Evolutionary conservation across 2,113 vertebrate species (phyloP).

Genomic region (Paradisaea rubra): DNA sequence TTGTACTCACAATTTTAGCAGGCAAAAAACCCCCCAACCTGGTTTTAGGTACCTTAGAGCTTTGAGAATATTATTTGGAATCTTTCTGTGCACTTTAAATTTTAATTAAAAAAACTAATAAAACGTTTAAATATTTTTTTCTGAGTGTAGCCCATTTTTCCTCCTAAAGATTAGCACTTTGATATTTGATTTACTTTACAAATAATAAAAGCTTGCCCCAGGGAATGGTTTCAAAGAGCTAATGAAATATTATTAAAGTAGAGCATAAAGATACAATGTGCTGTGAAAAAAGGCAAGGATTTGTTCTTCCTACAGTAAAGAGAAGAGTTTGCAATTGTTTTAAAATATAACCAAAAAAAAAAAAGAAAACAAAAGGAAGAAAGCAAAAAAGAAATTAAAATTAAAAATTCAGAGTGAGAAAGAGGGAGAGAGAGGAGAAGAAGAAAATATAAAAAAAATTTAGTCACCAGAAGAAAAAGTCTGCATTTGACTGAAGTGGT

Average conservation of each 20-base stretch:
- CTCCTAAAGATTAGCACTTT: constrained; percentile 1
- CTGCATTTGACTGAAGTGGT: background rate
- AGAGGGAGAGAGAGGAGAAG: background rate
- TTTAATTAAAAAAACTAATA: constrained; percentile 44
- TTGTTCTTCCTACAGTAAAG: background rate
- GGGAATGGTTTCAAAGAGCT: constrained; percentile 30
- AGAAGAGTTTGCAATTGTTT: background rate
- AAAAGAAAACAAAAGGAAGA: background rate
- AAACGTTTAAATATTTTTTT: constrained; percentile 37
- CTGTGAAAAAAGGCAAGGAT: background rate
- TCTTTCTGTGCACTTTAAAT: background rate
- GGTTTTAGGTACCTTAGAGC: background rate
- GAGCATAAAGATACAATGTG: background rate
- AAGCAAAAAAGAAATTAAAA: background rate
- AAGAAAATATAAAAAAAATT: background rate
- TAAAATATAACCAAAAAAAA: background rate
- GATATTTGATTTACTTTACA: constrained; percentile 54
- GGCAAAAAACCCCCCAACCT: background rate
- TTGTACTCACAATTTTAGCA: background rate
- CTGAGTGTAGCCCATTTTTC: constrained; percentile 26
- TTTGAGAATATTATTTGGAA: constrained; percentile 20
- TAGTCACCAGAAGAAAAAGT: background rate
- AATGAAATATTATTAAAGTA: constrained; percentile 39
- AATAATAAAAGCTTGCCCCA: constrained; percentile 25
- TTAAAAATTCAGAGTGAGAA: background rate